Evolutionary conservation across 1,140 invertebrate genomes (phyloP).

Genomic region (Achroia grisella): DNA sequence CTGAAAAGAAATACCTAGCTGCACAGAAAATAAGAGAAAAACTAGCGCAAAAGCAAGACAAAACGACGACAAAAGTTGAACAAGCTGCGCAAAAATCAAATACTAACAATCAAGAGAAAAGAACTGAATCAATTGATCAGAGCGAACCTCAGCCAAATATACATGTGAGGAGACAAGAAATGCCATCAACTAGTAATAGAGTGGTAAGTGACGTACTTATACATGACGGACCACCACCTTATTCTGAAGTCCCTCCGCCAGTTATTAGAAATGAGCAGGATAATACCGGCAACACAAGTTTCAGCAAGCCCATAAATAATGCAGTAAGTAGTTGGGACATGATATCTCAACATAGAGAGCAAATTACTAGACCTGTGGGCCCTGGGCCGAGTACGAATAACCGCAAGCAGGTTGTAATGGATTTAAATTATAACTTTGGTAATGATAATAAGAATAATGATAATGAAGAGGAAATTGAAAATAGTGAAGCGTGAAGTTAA

Average conservation of each 20-base stretch:
- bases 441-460: slow-evolving; percentile 10
- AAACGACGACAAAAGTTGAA: slow-evolving; percentile 34
- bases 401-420: slow-evolving; percentile 27
- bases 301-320: slow-evolving; percentile 28
- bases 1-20: slow-evolving; percentile 31
- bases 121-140: not conserved
- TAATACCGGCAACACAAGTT: slow-evolving; percentile 34
- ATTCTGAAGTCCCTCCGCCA: slow-evolving; percentile 16
- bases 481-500: slow-evolving; percentile 32
- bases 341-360: slow-evolving; percentile 57
- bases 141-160: not conserved
- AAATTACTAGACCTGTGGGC: slow-evolving; percentile 29
- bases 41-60: slow-evolving; percentile 31
- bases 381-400: slow-evolving; percentile 1
- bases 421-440: slow-evolving; percentile 38
- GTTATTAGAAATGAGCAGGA: too few species aligned
- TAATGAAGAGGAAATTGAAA: slow-evolving; percentile 14
- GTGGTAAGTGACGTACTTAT: slow-evolving; percentile 56
- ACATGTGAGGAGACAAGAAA: not conserved
- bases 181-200: slow-evolving; percentile 27
- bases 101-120: too few species aligned
- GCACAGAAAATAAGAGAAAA: slow-evolving; percentile 46
- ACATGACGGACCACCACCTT: slow-evolving; percentile 50
- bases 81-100: slow-evolving; percentile 22
- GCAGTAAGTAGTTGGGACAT: slow-evolving; percentile 61